Percentiles rank a stretch among this genome's conserved stretches.
phyloP scores from a whole-genome alignment of 1,140 invertebrate species.

The Carcinoscorpius rotundicauda region DNA sequence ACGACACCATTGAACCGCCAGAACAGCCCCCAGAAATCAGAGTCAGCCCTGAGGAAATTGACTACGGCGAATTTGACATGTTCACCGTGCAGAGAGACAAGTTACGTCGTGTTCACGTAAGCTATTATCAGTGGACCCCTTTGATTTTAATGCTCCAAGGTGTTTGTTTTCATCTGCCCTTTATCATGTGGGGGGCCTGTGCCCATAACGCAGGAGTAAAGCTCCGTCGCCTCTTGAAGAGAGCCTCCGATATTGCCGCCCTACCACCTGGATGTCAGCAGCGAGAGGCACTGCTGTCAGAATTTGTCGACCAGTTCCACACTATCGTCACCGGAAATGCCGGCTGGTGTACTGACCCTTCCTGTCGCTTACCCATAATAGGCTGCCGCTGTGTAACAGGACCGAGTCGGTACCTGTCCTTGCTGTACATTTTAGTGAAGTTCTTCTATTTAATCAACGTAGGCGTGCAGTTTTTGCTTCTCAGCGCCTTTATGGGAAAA shows the following conservation, averaged over 20 bases:
- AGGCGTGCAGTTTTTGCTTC: slow-evolving; percentile 36
- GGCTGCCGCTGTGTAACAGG: slow-evolving; percentile 27
- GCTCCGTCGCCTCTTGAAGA: slow-evolving; percentile 31
- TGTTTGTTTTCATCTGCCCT: slow-evolving; percentile 42
- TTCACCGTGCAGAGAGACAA: slow-evolving; percentile 24
- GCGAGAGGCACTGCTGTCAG: slow-evolving; percentile 31
- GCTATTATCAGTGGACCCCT: slow-evolving; percentile 46
- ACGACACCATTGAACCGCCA: slow-evolving; percentile 16
- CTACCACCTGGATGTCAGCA: slow-evolving; percentile 34
- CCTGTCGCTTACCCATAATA: slow-evolving; percentile 25
- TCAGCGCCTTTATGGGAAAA: slow-evolving; percentile 33
- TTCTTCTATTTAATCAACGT: slow-evolving; percentile 36
- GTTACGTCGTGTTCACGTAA: slow-evolving; percentile 29
- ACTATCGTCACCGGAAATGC: slow-evolving; percentile 31
- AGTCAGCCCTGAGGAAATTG: slow-evolving; percentile 22
- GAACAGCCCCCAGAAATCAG: slow-evolving; percentile 23
- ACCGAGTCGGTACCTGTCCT: slow-evolving; percentile 34
- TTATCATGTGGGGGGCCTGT: slow-evolving; percentile 39
- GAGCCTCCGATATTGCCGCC: slow-evolving; percentile 31
- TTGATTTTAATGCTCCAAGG: slow-evolving; percentile 42
- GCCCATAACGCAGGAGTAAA: slow-evolving; percentile 33
- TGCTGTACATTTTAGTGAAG: slow-evolving; percentile 37
- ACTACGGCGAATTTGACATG: slow-evolving; percentile 25
- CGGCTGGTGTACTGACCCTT: slow-evolving; percentile 27
- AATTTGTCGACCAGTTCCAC: slow-evolving; percentile 35